These are phyloP conservation scores for Sitodiplosis mosellana DNA, from an alignment of 1,140 invertebrate genomes.

Conservation along the genomic window DNA sequence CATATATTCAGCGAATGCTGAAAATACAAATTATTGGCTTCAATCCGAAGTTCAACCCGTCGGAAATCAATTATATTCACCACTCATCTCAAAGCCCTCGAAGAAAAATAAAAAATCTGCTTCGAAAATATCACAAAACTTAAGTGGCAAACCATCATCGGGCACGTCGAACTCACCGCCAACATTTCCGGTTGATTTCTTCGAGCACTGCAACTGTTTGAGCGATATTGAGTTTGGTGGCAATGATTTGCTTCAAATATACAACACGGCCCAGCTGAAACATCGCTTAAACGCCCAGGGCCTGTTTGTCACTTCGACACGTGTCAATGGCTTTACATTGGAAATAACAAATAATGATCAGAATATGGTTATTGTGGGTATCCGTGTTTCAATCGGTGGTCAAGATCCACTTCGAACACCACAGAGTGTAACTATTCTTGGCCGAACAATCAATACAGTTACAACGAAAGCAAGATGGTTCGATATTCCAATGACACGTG, in stretches of 20 bases:
- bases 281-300: constrained; percentile 77
- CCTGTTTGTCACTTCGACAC: constrained; percentile 77
- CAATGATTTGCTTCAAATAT: constrained; percentile 87
- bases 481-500: constrained; percentile 83
- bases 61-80: constrained; percentile 21
- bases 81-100: constrained; percentile 24
- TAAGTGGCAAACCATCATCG: no score
- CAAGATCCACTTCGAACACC: constrained; percentile 75
- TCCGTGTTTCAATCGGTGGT: constrained; percentile 67
- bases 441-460: constrained; percentile 56
- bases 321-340: constrained; percentile 70
- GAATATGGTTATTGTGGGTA: constrained; percentile 71
- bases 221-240: constrained; percentile 91
- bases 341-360: constrained; percentile 79
- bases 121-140: constrained; percentile 29
- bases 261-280: constrained; percentile 88
- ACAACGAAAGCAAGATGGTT: constrained; percentile 77
- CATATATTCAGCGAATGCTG: constrained; percentile 64
- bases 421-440: constrained; percentile 47
- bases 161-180: constrained; percentile 10
- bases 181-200: constrained; percentile 87
- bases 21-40: constrained; percentile 65
- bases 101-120: constrained; percentile 39
- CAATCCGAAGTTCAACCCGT: constrained; percentile 57
- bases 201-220: constrained; percentile 82